Evolutionary conservation across 2,113 vertebrate species (phyloP), one percentile per base, ranked within the genome.

Genomic region (Peromyscus leucopus): DNA sequence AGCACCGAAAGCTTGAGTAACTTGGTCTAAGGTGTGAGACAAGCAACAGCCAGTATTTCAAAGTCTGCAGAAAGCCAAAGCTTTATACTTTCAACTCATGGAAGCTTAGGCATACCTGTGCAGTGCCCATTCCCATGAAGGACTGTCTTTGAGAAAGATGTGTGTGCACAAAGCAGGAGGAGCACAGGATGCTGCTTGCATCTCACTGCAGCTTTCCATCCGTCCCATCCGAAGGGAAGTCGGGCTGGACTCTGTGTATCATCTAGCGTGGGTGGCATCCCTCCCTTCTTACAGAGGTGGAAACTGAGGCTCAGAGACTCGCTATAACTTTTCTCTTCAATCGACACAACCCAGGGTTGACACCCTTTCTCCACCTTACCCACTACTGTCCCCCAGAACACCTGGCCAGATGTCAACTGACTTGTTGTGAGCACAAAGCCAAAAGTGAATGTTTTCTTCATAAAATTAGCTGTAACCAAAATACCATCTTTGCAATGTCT

Each of bases 361-460:
- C 65, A 78, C 6, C 5, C 76, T 76, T 86, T 69, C 80, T 88
- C 11, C n/a, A 51, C 65, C 69, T 96, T 65, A 93, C 72, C 89
- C 71, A 51, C 48, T 69, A 3, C 76, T 63, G n/a, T 72, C 16
- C 87, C 48, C 74, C 83, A 96, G 84, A 96, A 96, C 96, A 98
- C 96, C 97, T 97, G 96, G 95, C 87, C 74, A 59, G 90, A 90
- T 91, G 26, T 91, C 72, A 97, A 94, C 94, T 79, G 92, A 97
- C 92, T 4, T 97, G 92, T 96, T 96, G 76, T 57, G 57, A 97
- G 94, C 94, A 97, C n/a, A 75, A 97, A 88, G 90, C 85, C 95
- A 97, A 96, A 97, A 97, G 92, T 96, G 92, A 98, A 95, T 98
- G 93, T 97, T 96, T 97, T 96, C 94, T 97, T 97, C 83, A 93